A percentile compares a stretch with the other conserved stretches of the same genome.
phyloP scores from a whole-genome alignment of 1,140 invertebrate species.

The Saccostrea glomerata region DNA sequence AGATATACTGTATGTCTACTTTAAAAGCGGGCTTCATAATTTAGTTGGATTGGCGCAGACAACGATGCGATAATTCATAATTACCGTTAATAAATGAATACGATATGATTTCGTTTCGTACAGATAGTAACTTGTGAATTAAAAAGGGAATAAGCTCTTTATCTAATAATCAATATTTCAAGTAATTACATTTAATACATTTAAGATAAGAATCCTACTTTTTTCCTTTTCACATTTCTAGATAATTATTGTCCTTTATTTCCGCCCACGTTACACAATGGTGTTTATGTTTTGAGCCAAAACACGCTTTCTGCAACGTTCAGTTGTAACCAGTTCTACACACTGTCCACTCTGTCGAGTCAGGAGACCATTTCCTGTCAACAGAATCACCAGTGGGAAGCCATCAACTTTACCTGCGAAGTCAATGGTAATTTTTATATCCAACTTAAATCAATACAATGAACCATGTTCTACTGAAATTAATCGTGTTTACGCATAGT shows the following conservation, averaged over 20 bases:
- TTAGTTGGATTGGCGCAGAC: too few species aligned
- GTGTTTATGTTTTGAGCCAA: background rate
- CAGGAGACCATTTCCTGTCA: background rate
- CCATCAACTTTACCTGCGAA: background rate
- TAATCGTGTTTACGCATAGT: background rate
- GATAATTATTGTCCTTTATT: background rate
- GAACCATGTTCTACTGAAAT: background rate
- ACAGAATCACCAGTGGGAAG: background rate
- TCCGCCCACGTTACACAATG: background rate
- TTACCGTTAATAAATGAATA: too few species aligned
- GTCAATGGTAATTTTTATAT: background rate
- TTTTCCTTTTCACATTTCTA: background rate
- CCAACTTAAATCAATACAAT: background rate
- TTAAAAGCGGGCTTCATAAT: too few species aligned
- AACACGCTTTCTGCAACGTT: background rate
- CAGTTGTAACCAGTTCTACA: constrained; percentile 13
- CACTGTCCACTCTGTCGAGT: background rate
- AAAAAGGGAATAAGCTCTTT: too few species aligned
- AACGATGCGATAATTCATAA: too few species aligned
- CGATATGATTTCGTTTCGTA: too few species aligned
- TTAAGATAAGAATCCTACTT: background rate
- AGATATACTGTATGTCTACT: too few species aligned
- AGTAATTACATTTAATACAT: background rate
- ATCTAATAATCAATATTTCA: too few species aligned
- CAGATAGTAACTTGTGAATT: too few species aligned